Evolutionary conservation across 1,140 invertebrate genomes (phyloP).

Genomic region (Chironomus striatipennis): DNA sequence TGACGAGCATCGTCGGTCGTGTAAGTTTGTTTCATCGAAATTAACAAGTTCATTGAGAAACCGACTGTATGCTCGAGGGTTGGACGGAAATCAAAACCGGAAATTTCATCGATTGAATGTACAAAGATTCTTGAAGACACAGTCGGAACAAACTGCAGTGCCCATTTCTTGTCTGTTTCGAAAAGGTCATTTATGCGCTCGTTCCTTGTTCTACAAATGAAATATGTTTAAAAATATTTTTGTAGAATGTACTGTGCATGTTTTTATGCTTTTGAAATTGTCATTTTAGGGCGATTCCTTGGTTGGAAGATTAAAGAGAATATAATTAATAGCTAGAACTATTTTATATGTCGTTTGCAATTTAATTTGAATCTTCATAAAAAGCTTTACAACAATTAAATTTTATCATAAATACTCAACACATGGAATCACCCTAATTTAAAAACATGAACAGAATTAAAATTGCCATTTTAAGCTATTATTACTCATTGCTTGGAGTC

Average conservation of each 20-base stretch:
- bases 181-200: constrained; percentile 35
- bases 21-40: constrained; percentile 61
- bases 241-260: too few relatives aligned
- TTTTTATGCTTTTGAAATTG: too few relatives aligned
- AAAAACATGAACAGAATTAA: not conserved
- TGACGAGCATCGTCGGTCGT: constrained; percentile 60
- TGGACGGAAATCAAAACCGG: not conserved
- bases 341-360: too few relatives aligned
- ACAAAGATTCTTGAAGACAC: constrained; percentile 46
- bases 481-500: not conserved
- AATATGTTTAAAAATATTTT: not conserved
- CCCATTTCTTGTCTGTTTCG: constrained; percentile 39
- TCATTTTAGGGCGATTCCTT: too few relatives aligned
- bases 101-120: constrained; percentile 50
- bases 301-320: too few relatives aligned
- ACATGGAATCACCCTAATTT: not conserved
- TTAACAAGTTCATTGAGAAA: constrained; percentile 51
- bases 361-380: too few relatives aligned
- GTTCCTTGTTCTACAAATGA: not conserved
- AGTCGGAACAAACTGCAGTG: constrained; percentile 36
- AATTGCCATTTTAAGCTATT: not conserved
- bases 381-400: too few relatives aligned
- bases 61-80: constrained; percentile 17
- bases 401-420: too few relatives aligned
- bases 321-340: too few relatives aligned